Percentiles rank a stretch among this genome's conserved stretches.
Evolutionary conservation across 2,888 invertebrate genomes (phyloP).

Genomic region (Dolichopus griseipennis): DNA sequence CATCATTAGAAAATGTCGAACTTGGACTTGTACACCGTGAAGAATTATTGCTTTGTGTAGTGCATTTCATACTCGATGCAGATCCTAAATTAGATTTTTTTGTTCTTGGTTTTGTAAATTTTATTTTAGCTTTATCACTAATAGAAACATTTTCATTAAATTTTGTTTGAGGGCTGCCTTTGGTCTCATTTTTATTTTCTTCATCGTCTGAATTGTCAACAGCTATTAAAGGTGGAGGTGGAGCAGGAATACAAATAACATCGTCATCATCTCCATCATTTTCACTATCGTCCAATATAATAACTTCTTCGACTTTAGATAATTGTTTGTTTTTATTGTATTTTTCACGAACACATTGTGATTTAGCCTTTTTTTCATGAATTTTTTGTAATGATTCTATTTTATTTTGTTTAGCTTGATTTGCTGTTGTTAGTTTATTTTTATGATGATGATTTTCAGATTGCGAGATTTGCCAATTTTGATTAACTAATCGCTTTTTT

Average conservation of each 20-base stretch:
- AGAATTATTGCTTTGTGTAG: slow-evolving; percentile 15
- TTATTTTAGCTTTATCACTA: slow-evolving; percentile 20
- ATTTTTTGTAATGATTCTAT: slow-evolving; percentile 27
- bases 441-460: not conserved
- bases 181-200: slow-evolving; percentile 21
- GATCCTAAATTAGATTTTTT: slow-evolving; percentile 5
- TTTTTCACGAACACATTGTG: slow-evolving; percentile 14
- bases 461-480: not conserved
- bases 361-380: slow-evolving; percentile 25
- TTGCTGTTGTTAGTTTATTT: not conserved
- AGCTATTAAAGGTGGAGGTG: slow-evolving; percentile 32
- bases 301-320: slow-evolving; percentile 25
- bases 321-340: slow-evolving; percentile 12
- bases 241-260: slow-evolving; percentile 33
- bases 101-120: slow-evolving; percentile 20
- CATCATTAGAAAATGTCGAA: slow-evolving; percentile 39
- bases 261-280: slow-evolving; percentile 33
- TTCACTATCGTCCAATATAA: slow-evolving; percentile 28
- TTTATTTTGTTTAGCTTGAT: slow-evolving; percentile 23
- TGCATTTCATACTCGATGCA: no score
- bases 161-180: slow-evolving; percentile 34
- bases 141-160: slow-evolving; percentile 25
- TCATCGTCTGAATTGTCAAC: slow-evolving; percentile 33
- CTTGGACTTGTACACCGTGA: slow-evolving; percentile 34
- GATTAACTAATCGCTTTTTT: no score